These are phyloP conservation scores for Lepidurus arcticus DNA, from an alignment of 1,140 invertebrate species.

Conservation along the genomic window DNA sequence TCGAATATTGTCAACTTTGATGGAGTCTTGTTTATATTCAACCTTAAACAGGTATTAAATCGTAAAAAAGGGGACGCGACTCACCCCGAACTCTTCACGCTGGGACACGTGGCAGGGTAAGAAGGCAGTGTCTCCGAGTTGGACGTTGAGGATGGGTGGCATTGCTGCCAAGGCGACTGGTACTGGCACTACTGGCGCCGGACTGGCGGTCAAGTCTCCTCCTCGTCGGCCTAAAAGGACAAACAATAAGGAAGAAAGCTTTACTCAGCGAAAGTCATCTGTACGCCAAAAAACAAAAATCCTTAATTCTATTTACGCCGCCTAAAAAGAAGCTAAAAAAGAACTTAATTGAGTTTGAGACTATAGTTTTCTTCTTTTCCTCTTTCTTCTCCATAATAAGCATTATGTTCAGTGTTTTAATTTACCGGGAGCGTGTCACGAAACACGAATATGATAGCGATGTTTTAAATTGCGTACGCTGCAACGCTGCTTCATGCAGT, in stretches of 20 bases:
- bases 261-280: constrained; percentile 3
- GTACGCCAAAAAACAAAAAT: neutral
- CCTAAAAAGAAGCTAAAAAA: no score
- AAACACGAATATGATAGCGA: no score
- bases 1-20: neutral
- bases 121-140: constrained; percentile 34
- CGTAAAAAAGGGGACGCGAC: constrained; percentile 1
- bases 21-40: neutral
- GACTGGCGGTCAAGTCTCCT: constrained; percentile 7
- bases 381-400: no score
- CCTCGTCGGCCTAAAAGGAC: constrained; percentile 4
- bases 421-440: no score
- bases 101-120: constrained; percentile 32
- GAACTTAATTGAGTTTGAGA: no score
- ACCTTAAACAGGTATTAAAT: neutral
- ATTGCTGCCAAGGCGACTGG: constrained; percentile 20
- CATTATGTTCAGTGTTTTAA: no score
- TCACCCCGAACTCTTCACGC: constrained; percentile 33
- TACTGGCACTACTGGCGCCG: constrained; percentile 20
- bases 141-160: constrained; percentile 28
- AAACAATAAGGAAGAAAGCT: neutral
- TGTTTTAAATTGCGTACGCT: no score
- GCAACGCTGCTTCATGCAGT: no score
- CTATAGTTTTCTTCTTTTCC: no score
- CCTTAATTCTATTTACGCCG: no score